These are phyloP conservation scores for Seriola rivoliana DNA, from an alignment of 2,113 vertebrate species.

Conservation along the genomic window DNA sequence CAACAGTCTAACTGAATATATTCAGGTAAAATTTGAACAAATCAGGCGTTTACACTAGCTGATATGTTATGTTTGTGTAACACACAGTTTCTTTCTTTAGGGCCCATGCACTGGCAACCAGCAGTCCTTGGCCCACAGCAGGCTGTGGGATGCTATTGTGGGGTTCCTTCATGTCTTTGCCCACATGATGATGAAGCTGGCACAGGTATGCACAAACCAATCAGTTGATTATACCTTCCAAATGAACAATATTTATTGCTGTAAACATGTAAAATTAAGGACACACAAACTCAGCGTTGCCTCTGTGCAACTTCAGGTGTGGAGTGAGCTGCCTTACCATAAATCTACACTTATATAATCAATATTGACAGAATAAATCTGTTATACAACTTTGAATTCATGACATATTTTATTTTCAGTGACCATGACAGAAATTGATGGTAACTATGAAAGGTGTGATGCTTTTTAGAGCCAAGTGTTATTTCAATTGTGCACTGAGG, in stretches of 20 bases:
- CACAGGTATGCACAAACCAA: conserved; percentile 86
- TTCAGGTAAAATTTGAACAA: conserved; percentile 87
- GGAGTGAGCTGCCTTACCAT: conserved; percentile 13
- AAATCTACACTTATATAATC: background rate
- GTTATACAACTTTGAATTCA: conserved; percentile 12
- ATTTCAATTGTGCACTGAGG: background rate
- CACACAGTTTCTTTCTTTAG: conserved; percentile 70
- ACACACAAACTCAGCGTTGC: background rate
- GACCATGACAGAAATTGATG: conserved; percentile 3
- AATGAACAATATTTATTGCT: background rate
- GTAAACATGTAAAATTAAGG: background rate
- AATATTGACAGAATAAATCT: conserved; percentile 6
- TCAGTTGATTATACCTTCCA: background rate
- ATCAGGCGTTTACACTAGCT: background rate
- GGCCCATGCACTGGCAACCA: conserved; percentile 97
- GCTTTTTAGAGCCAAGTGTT: background rate
- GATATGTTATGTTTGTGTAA: conserved; percentile 26
- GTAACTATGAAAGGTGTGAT: background rate
- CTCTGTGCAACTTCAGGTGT: conserved; percentile 3
- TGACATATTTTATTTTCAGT: conserved; percentile 31
- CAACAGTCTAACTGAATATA: conserved; percentile 96
- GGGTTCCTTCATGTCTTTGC: conserved; percentile 98
- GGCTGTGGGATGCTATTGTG: conserved; percentile 96
- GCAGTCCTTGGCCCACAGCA: conserved; percentile 95
- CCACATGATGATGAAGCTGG: conserved; percentile 99